These are phyloP conservation scores for Iselma pallidipennis DNA, from an alignment of 2,888 invertebrate species.

Conservation along the genomic window DNA sequence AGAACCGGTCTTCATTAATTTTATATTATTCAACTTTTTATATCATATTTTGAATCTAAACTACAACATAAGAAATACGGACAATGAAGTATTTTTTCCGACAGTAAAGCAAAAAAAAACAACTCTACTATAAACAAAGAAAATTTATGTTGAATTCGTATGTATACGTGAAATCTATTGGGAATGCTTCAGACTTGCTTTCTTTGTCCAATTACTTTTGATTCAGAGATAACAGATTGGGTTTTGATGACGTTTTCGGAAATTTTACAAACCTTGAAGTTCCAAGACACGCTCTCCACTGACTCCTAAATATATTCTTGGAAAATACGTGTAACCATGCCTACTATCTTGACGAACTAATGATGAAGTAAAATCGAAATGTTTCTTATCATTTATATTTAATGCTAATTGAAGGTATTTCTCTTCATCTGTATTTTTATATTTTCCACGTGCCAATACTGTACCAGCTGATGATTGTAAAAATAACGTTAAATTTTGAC, in stretches of 20 bases:
- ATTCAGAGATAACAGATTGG: neutral
- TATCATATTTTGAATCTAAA: neutral
- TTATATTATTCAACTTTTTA: neutral
- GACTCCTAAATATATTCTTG: conserved; percentile 71
- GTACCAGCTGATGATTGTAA: conserved; percentile 70
- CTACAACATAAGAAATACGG: neutral
- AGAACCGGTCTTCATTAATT: neutral
- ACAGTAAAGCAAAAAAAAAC: too few species aligned
- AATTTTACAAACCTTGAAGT: conserved; percentile 61
- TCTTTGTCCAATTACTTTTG: conserved; percentile 2
- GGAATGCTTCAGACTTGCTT: neutral
- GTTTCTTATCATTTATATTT: conserved; percentile 73
- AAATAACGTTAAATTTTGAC: conserved; percentile 65
- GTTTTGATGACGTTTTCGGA: conserved; percentile 3
- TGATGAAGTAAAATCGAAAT: conserved; percentile 68
- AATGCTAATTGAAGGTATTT: conserved; percentile 71
- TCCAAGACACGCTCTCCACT: conserved; percentile 75
- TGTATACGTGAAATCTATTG: neutral
- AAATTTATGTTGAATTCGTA: neutral
- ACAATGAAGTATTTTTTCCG: too few species aligned
- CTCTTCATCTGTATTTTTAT: conserved; percentile 70
- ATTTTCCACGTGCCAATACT: conserved; percentile 71
- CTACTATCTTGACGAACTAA: conserved; percentile 62
- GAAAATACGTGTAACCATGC: conserved; percentile 72
- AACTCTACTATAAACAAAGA: neutral